Evolutionary conservation across 2,113 vertebrate genomes (phyloP).

Genomic region (Syngnathus typhle): DNA sequence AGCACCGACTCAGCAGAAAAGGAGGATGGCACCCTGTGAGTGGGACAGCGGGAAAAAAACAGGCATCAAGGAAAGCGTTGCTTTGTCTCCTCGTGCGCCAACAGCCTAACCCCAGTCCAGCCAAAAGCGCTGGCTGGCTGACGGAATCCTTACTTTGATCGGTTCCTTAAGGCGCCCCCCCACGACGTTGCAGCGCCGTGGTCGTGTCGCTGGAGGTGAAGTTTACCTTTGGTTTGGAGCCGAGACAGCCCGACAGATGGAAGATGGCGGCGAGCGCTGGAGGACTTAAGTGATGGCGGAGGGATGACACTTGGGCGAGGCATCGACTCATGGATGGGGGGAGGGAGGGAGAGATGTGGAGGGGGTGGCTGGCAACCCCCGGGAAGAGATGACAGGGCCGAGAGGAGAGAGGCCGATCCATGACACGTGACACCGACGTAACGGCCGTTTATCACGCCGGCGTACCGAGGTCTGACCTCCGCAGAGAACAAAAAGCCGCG

Average conservation of each 20-base stretch:
- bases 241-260: constrained; percentile 21
- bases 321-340: constrained; percentile 4
- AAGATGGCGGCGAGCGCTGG: constrained; percentile 52
- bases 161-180: no score
- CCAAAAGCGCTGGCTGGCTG: no score
- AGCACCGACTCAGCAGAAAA: constrained; percentile 61
- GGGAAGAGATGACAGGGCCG: constrained; percentile 51
- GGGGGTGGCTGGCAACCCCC: constrained; percentile 17
- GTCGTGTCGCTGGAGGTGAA: not conserved
- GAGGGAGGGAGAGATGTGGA: constrained; percentile 5
- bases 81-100: no score
- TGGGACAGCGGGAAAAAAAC: constrained; percentile 30
- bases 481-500: no score
- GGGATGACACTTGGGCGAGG: constrained; percentile 52
- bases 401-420: constrained; percentile 64
- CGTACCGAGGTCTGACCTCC: no score
- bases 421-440: constrained; percentile 71
- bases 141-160: no score
- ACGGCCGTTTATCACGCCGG: constrained; percentile 27
- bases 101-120: no score
- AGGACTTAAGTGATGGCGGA: constrained; percentile 54
- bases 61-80: no score
- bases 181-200: not conserved
- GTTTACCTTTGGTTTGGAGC: not conserved
- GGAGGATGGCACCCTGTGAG: constrained; percentile 59